Evolutionary conservation across 1,140 invertebrate genomes (phyloP), one percentile per base, ranked within the genome.

Genomic region (Drosophila orena): DNA sequence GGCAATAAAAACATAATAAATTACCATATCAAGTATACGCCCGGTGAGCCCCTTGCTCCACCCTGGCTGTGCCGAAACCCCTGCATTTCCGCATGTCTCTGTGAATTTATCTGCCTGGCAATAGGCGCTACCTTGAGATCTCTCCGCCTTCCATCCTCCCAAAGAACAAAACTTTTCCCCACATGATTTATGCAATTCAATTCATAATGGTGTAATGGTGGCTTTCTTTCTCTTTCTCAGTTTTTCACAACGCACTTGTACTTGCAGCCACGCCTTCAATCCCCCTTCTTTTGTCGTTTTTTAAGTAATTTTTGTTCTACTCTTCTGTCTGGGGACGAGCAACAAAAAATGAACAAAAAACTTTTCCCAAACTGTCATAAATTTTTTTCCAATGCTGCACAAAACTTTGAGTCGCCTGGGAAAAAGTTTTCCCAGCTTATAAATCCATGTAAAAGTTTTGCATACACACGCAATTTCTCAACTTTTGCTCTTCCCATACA

Each of bases 1-100:
- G 76, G 81, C 84, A 79, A 89, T 90, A 90, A 91, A 91, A 91
- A 89, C 84, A 84, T 90, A 91, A 91, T 91, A 91, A 91, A 91
- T 91, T 91, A 91, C 89, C 89, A 91, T 91, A 91, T 91, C 90
- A 91, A 91, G 78, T 91, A 89, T 89, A 90, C 77, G 66, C 50
- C 43, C 40, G 20, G 49, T 43, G 17, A 12, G 15, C 22, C 30
- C 27, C 20, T 27, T 20, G 2, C 40, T n/a, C 40, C 20, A 11
- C 17, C 4, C 24, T 7, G 5, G 12, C 5, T 17, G 17, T 27
- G 17, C 22, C 47, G 27, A 43, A 46, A 70, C 53, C 64, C 71
- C 68, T 79, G 79, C 76, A 84, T 90, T 83, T 84, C 79, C 83
- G 52, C 65, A 69, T 77, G 69, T 81, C 72, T 52, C 60, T 56